Percentiles rank a stretch among this genome's conserved stretches.
Conservation (phyloP, 2,888 invertebrate genomes). For the Phalangium opilio region DNA sequence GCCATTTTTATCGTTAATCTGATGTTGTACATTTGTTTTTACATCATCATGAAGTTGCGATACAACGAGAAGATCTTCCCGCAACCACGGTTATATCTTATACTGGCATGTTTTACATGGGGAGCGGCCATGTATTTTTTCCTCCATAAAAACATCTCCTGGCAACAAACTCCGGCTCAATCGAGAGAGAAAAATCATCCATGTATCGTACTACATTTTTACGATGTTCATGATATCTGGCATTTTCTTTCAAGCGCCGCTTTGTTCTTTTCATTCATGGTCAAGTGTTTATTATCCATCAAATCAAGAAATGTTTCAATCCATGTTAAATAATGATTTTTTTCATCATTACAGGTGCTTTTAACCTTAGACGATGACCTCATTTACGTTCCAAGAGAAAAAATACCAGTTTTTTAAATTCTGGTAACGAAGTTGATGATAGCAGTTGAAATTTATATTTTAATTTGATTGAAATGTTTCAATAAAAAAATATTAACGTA, state of each 20-base stretch:
- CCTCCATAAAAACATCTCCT: constrained; percentile 49
- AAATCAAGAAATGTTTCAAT: no score
- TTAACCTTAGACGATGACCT: no score
- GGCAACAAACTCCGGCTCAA: constrained; percentile 54
- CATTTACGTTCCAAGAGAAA: no score
- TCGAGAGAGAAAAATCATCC: constrained; percentile 55
- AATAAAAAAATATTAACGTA: no score
- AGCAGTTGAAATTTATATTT: no score
- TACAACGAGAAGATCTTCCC: constrained; percentile 46
- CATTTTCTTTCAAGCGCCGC: constrained; percentile 36
- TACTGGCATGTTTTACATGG: constrained; percentile 50
- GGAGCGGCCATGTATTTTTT: constrained; percentile 53
- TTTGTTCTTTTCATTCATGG: constrained; percentile 37
- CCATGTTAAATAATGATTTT: no score
- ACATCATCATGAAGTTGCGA: constrained; percentile 63
- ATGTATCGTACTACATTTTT: constrained; percentile 49
- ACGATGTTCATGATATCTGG: constrained; percentile 73
- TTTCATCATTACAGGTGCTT: no score
- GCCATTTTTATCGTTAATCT: constrained; percentile 67
- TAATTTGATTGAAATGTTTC: no score
- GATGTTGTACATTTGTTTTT: constrained; percentile 60
- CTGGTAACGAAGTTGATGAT: no score
- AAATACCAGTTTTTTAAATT: no score
- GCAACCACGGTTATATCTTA: constrained; percentile 47
- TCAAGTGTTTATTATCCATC: constrained; percentile 22